Evolutionary conservation across 2,797 vertebrate genomes (phyloP).

Genomic region (Emys orbicularis): DNA sequence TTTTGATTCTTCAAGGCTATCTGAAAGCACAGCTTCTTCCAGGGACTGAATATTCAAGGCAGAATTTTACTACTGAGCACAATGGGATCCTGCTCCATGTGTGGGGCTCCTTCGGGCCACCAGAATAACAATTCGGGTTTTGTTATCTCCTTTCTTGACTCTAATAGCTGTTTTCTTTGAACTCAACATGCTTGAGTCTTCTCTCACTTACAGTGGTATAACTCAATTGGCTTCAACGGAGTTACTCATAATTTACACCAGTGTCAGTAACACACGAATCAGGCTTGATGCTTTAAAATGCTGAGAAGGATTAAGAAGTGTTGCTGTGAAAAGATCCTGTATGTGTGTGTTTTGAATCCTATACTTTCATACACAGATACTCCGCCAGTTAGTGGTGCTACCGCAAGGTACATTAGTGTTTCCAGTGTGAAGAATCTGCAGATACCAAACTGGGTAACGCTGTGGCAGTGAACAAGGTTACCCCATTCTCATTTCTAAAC

Average conservation of each 20-base stretch:
- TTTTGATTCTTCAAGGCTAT: conserved; percentile 86
- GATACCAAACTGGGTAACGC: background rate
- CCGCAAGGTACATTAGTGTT: background rate
- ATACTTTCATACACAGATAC: background rate
- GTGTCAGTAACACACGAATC: background rate
- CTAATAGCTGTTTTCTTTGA: background rate
- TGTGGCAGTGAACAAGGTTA: conserved; percentile 13
- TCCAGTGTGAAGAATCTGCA: background rate
- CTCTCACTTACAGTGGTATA: background rate
- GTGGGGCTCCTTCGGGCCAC: background rate
- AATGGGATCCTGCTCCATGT: background rate
- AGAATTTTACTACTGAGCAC: conserved; percentile 87
- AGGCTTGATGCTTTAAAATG: background rate
- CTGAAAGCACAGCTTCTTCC: conserved; percentile 87
- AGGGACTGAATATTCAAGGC: conserved; percentile 90
- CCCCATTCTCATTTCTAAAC: background rate
- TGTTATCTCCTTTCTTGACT: background rate
- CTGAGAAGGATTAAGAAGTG: background rate
- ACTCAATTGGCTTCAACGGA: background rate
- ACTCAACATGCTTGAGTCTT: background rate
- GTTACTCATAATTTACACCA: background rate
- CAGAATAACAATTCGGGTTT: background rate
- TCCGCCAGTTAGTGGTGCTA: conserved; percentile 79
- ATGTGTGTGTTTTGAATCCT: background rate
- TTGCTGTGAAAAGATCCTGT: background rate